phyloP scores from a whole-genome alignment of 1,140 invertebrate species.

The Medauroidea extradentata region DNA sequence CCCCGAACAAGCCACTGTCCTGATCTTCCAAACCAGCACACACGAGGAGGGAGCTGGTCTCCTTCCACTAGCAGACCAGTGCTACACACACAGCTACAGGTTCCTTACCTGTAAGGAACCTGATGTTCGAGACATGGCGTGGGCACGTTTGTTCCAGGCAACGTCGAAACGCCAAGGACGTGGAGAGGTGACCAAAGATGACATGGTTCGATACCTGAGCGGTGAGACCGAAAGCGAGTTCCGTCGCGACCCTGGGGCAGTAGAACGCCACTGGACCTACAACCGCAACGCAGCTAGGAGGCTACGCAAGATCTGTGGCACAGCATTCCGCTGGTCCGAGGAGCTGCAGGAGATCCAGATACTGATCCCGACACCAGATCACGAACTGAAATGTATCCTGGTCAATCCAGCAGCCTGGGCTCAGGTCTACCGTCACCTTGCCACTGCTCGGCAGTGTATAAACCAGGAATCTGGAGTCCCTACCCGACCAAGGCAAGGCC shows the following conservation, averaged over 20 bases:
- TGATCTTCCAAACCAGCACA: no score
- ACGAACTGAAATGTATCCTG: not conserved
- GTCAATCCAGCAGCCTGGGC: conserved; percentile 8
- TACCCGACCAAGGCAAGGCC: conserved; percentile 28
- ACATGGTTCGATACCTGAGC: conserved; percentile 20
- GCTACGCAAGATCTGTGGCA: not conserved
- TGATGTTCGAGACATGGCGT: conserved; percentile 20
- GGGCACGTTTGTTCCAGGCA: conserved; percentile 8
- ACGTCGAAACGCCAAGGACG: conserved; percentile 1
- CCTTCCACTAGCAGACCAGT: conserved; percentile 23
- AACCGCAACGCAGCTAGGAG: conserved; percentile 15
- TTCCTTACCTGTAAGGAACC: conserved; percentile 25
- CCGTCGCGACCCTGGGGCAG: conserved; percentile 3
- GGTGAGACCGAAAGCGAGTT: conserved; percentile 19
- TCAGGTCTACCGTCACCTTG: conserved; percentile 9
- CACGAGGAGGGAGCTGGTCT: conserved; percentile 13
- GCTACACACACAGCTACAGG: conserved; percentile 28
- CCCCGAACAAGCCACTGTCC: not conserved
- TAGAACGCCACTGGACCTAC: conserved; percentile 22
- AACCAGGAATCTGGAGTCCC: not conserved
- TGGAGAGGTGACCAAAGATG: conserved; percentile 6
- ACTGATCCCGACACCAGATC: not conserved
- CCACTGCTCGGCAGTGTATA: conserved; percentile 12
- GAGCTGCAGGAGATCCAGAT: conserved; percentile 4
- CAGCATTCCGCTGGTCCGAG: conserved; percentile 18